Percentiles rank a stretch among this genome's conserved stretches.
These are phyloP conservation scores for Bothrops alternatus DNA, from an alignment of 2,797 vertebrate genomes.

Conservation along the genomic window DNA sequence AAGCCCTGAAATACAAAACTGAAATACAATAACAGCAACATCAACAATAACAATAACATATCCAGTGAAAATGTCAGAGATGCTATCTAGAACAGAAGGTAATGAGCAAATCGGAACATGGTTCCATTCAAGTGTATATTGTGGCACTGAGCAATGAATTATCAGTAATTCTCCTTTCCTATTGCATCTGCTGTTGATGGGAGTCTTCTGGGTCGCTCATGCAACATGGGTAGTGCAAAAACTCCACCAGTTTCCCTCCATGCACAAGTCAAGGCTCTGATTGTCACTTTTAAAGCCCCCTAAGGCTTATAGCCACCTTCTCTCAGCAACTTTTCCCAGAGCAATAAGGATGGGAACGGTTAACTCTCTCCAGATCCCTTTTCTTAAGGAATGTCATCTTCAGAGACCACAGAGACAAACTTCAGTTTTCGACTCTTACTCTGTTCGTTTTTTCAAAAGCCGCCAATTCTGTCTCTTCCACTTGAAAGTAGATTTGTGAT, in stretches of 20 bases:
- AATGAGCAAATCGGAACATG: background rate
- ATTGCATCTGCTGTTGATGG: background rate
- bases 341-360: background rate
- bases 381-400: background rate
- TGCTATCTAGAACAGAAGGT: background rate
- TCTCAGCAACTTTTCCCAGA: background rate
- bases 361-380: background rate
- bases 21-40: background rate
- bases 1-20: background rate
- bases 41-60: background rate
- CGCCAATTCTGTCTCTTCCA: background rate
- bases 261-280: background rate
- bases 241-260: background rate
- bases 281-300: background rate
- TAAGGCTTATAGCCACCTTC: background rate
- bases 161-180: background rate
- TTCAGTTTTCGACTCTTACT: background rate
- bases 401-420: background rate
- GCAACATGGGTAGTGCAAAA: background rate
- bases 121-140: background rate
- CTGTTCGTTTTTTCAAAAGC: background rate
- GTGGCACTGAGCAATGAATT: background rate
- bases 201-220: background rate
- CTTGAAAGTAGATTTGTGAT: background rate
- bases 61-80: background rate